Conservation (phyloP, 2,797 vertebrate species). For the Spatula versicolor region DNA sequence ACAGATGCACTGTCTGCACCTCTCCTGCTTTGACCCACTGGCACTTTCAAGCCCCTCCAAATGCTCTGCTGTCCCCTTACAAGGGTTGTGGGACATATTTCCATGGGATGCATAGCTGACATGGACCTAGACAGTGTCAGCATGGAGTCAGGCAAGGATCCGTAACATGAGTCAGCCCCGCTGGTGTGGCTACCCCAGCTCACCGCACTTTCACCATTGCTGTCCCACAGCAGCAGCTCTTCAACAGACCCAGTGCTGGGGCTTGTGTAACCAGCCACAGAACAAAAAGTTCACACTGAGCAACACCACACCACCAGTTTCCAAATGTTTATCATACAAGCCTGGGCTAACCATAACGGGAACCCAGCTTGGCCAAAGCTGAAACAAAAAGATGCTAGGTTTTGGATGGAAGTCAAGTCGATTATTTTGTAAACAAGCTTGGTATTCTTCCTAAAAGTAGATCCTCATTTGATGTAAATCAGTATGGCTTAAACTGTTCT, state of each 20-base stretch:
- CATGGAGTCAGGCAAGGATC: neutral
- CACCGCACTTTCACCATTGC: neutral
- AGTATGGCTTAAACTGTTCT: neutral
- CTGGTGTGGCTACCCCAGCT: neutral
- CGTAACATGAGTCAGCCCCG: neutral
- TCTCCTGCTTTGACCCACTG: neutral
- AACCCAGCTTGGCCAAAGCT: constrained; percentile 2
- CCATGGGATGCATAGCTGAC: neutral
- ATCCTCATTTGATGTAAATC: neutral
- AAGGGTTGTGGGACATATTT: neutral
- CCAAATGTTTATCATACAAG: constrained; percentile 44
- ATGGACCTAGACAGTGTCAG: neutral
- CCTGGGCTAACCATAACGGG: constrained; percentile 35
- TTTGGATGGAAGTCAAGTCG: neutral
- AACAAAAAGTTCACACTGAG: neutral
- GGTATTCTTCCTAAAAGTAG: constrained; percentile 2
- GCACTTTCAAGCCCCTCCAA: neutral
- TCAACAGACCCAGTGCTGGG: neutral
- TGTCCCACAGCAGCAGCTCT: neutral
- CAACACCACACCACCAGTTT: neutral
- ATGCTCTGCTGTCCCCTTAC: neutral
- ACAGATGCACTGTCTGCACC: neutral
- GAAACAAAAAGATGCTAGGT: neutral
- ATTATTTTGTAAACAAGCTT: constrained; percentile 23
- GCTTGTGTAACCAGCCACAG: constrained; percentile 26